Evolutionary conservation across 2,797 vertebrate species (phyloP).

Genomic region (Buphagus erythrorhynchus): DNA sequence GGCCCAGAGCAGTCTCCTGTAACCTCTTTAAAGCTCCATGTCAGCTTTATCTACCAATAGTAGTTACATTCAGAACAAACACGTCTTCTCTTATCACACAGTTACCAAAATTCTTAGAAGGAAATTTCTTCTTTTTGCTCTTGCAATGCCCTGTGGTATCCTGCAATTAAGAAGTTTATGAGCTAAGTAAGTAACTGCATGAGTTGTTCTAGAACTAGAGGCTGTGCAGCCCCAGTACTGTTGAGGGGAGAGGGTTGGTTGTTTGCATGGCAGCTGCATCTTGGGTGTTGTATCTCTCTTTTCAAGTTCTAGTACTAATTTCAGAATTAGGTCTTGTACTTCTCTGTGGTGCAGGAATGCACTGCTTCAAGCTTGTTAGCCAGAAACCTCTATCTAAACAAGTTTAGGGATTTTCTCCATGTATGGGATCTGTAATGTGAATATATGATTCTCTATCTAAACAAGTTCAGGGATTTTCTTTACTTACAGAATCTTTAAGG

Average conservation of each 20-base stretch:
- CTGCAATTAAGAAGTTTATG: background rate
- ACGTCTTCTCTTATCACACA: background rate
- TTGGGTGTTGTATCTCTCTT: background rate
- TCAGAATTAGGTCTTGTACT: background rate
- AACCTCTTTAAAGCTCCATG: background rate
- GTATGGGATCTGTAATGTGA: background rate
- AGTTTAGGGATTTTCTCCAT: background rate
- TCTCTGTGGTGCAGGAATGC: background rate
- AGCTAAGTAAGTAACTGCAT: background rate
- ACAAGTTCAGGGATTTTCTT: background rate
- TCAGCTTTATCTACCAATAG: background rate
- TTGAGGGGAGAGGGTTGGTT: background rate
- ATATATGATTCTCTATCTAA: background rate
- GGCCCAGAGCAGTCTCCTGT: background rate
- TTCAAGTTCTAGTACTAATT: background rate
- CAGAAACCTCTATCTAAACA: background rate
- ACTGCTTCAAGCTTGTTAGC: background rate
- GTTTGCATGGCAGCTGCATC: background rate
- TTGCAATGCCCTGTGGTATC: background rate
- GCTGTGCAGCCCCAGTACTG: background rate
- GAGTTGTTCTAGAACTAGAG: background rate
- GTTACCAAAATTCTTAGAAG: background rate
- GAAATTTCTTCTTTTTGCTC: background rate
- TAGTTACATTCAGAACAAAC: background rate
- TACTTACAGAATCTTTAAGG: accelerated